phyloP scores from a whole-genome alignment of 2,888 invertebrate genomes.

The Rhyacophila evoluta region DNA sequence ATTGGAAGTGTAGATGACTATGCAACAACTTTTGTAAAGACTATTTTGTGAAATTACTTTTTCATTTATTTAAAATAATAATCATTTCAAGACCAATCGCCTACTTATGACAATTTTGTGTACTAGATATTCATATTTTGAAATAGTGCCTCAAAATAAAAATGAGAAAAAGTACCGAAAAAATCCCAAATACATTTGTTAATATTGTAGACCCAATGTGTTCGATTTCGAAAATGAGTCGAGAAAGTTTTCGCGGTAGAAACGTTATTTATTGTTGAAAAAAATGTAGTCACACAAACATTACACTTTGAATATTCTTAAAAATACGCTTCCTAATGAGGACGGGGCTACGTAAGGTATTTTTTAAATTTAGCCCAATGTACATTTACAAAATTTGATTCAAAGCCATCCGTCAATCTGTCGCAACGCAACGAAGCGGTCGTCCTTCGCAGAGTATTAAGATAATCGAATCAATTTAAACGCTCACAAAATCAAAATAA shows the following conservation, averaged over 20 bases:
- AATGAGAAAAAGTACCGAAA: background rate
- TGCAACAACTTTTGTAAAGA: too few species aligned
- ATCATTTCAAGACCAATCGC: too few species aligned
- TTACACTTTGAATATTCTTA: background rate
- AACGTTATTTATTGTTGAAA: background rate
- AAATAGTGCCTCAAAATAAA: background rate
- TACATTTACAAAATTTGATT: background rate
- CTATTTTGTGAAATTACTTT: too few species aligned
- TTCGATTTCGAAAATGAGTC: background rate
- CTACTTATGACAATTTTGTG: too few species aligned
- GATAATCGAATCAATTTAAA: too few species aligned
- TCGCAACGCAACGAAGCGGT: background rate
- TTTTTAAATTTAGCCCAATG: background rate
- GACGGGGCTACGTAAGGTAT: background rate
- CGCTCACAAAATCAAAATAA: too few species aligned
- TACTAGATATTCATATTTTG: too few species aligned
- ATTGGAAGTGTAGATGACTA: too few species aligned
- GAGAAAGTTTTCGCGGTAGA: background rate
- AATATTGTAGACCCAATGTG: background rate
- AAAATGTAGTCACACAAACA: background rate
- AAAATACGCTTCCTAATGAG: background rate
- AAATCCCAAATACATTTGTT: too few species aligned
- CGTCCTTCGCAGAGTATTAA: background rate
- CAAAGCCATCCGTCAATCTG: conserved; percentile 12
- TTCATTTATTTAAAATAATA: too few species aligned